phyloP scores from a whole-genome alignment of 2,888 invertebrate genomes.

The Sminthurinus aureus region DNA sequence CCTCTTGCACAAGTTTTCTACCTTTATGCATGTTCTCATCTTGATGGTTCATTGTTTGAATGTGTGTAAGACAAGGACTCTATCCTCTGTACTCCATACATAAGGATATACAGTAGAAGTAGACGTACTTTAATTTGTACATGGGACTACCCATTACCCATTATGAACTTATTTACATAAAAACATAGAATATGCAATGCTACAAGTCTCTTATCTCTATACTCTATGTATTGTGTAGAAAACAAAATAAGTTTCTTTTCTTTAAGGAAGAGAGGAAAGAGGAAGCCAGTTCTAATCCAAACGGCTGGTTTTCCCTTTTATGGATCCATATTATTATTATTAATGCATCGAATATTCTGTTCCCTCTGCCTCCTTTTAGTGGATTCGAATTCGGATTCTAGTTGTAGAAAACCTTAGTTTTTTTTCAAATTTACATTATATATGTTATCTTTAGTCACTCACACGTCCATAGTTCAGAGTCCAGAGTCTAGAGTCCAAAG shows the following conservation, averaged over 20 bases:
- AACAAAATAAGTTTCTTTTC: neutral
- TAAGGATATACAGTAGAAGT: neutral
- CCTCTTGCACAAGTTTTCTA: neutral
- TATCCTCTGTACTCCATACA: neutral
- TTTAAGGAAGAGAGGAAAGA: neutral
- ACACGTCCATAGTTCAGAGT: neutral
- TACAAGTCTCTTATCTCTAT: neutral
- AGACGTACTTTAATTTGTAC: neutral
- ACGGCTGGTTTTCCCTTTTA: neutral
- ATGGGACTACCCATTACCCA: neutral
- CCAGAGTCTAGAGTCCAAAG: too few species aligned
- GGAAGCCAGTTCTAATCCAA: neutral
- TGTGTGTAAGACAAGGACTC: neutral
- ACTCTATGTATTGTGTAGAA: neutral
- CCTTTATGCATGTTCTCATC: neutral
- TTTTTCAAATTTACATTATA: neutral
- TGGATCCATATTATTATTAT: neutral
- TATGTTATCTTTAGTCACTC: neutral
- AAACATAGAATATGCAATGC: too few species aligned
- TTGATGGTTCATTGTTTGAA: neutral
- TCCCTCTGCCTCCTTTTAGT: too few species aligned
- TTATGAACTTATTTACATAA: too few species aligned
- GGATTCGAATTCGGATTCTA: neutral
- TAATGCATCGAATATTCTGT: neutral
- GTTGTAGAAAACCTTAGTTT: too few species aligned